These are phyloP conservation scores for Lota lota DNA, from an alignment of 2,113 vertebrate genomes.

Conservation along the genomic window DNA sequence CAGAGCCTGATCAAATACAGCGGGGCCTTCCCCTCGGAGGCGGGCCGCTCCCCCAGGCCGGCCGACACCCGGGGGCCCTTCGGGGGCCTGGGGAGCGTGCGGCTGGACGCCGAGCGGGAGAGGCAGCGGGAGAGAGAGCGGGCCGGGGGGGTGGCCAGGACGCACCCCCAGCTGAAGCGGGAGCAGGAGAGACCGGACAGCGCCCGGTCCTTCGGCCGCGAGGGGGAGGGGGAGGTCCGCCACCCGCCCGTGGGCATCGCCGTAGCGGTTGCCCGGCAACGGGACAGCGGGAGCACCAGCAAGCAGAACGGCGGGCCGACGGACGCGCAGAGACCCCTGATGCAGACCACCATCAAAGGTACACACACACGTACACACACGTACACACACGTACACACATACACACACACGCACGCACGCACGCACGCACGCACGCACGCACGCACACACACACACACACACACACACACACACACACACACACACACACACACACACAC, in stretches of 20 bases:
- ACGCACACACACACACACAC: too few relatives aligned
- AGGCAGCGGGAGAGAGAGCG: constrained; percentile 21
- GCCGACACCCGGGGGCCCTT: constrained; percentile 84
- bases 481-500: too few relatives aligned
- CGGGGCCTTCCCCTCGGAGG: constrained; percentile 87
- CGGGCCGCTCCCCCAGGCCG: constrained; percentile 68
- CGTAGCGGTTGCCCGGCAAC: constrained; percentile 91
- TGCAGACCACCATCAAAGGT: constrained; percentile 89
- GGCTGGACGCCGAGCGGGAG: constrained; percentile 63
- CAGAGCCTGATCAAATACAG: constrained; percentile 98
- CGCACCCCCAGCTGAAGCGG: constrained; percentile 80
- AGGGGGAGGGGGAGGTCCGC: constrained; percentile 89
- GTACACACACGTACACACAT: too few relatives aligned
- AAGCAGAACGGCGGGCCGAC: constrained; percentile 76
- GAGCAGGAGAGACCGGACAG: constrained; percentile 91
- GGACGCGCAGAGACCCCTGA: constrained; percentile 79
- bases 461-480: too few relatives aligned
- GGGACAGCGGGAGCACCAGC: constrained; percentile 77
- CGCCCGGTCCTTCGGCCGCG: constrained; percentile 85
- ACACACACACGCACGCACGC: too few relatives aligned
- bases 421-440: too few relatives aligned
- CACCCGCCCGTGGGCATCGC: constrained; percentile 95
- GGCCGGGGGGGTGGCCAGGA: constrained; percentile 37
- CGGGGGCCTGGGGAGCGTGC: constrained; percentile 86
- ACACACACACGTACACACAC: constrained; percentile 24